Conservation (phyloP, 1,140 invertebrate species). For the Apis dorsata region DNA sequence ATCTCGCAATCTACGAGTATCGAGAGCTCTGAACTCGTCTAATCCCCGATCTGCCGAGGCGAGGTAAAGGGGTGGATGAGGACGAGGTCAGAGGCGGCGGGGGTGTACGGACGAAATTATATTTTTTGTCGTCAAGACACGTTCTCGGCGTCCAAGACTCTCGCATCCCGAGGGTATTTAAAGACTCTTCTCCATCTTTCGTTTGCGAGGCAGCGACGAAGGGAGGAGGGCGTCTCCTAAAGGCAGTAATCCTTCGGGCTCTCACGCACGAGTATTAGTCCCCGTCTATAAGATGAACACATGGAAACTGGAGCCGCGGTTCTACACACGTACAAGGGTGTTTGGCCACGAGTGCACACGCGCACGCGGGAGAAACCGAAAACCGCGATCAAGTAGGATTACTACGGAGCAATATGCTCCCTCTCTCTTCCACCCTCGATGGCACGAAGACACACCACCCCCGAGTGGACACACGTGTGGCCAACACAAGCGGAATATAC, state of each 20-base stretch:
- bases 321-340: constrained; percentile 28
- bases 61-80: constrained; percentile 10
- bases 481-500: constrained; percentile 54
- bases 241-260: constrained; percentile 76
- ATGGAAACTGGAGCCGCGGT: constrained; percentile 9
- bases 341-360: constrained; percentile 33
- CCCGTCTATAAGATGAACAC: constrained; percentile 54
- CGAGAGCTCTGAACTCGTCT: constrained; percentile 33
- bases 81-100: background rate
- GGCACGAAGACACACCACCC: constrained; percentile 40
- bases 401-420: constrained; percentile 77
- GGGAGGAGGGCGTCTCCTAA: constrained; percentile 59
- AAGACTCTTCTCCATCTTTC: constrained; percentile 76
- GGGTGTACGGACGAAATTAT: constrained; percentile 72
- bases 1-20: constrained; percentile 39
- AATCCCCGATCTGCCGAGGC: constrained; percentile 35
- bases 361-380: constrained; percentile 69
- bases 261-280: constrained; percentile 70
- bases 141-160: constrained; percentile 73
- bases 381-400: constrained; percentile 80
- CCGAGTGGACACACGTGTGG: constrained; percentile 29
- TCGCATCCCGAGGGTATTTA: constrained; percentile 78
- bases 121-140: constrained; percentile 78
- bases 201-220: constrained; percentile 57
- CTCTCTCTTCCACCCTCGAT: constrained; percentile 63